These are phyloP conservation scores for Ptychochromis oligacanthus DNA, from an alignment of 2,113 vertebrate genomes.

Conservation along the genomic window DNA sequence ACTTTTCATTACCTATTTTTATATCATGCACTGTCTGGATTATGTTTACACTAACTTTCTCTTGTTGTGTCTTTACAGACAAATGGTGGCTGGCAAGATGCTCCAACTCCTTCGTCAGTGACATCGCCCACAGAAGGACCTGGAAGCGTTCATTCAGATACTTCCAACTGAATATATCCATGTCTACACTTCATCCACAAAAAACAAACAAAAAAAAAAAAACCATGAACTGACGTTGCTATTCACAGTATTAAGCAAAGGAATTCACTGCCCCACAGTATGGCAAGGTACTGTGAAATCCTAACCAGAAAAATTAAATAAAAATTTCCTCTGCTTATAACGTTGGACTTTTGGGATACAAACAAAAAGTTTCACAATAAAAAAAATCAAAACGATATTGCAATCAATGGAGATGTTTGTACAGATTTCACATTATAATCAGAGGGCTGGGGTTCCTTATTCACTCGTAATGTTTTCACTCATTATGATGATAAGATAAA, in stretches of 20 bases:
- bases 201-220: conserved; percentile 44
- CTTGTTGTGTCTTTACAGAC: conserved; percentile 79
- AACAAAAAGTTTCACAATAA: conserved; percentile 76
- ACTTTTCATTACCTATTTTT: background rate
- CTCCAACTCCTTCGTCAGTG: conserved; percentile 98
- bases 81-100: conserved; percentile 99
- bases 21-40: background rate
- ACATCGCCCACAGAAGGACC: conserved; percentile 99
- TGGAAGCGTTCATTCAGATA: conserved; percentile 99
- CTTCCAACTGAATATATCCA: conserved; percentile 93
- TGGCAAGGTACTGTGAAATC: conserved; percentile 65
- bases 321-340: conserved; percentile 66
- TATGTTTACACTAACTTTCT: background rate
- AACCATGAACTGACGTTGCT: conserved; percentile 72
- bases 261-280: conserved; percentile 58
- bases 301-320: conserved; percentile 42
- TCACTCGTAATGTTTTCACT: conserved; percentile 73
- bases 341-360: conserved; percentile 79
- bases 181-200: conserved; percentile 80
- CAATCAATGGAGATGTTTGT: conserved; percentile 75
- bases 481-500: conserved; percentile 70
- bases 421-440: conserved; percentile 81
- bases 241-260: conserved; percentile 75
- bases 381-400: conserved; percentile 41
- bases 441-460: conserved; percentile 79